Conservation (phyloP, 1,140 invertebrate genomes). For the Araneus ventricosus region DNA sequence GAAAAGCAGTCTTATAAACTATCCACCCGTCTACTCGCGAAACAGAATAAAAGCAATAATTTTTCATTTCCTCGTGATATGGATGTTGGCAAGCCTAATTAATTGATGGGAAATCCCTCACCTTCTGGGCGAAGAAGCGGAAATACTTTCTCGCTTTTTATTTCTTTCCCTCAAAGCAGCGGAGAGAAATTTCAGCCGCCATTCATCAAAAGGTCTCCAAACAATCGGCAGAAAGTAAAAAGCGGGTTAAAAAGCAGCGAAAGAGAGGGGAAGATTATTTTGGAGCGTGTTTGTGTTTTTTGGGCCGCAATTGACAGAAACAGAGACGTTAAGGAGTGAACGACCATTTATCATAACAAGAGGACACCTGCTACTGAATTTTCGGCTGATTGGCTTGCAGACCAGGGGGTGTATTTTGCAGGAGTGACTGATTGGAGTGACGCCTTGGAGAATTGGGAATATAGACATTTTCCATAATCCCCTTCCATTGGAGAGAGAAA, state of each 20-base stretch:
- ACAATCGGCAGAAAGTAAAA: not conserved
- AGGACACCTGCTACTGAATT: not conserved
- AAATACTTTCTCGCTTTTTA: not conserved
- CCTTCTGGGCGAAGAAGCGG: not conserved
- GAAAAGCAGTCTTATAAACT: too few species aligned
- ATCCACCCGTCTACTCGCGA: too few species aligned
- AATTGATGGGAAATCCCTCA: not conserved
- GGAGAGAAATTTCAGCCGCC: not conserved
- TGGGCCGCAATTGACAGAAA: not conserved
- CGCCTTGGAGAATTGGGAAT: not conserved
- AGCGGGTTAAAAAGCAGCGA: not conserved
- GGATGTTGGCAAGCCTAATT: not conserved
- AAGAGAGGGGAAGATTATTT: not conserved
- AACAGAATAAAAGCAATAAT: too few species aligned
- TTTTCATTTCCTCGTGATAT: not conserved
- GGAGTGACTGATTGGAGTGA: not conserved
- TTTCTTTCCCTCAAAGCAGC: not conserved
- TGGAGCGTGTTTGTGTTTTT: not conserved
- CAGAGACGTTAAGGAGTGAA: not conserved
- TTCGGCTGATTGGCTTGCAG: not conserved
- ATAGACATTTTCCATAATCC: not conserved
- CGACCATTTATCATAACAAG: not conserved
- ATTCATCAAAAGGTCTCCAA: not conserved
- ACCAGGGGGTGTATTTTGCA: not conserved
- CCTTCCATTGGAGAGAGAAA: not conserved